phyloP scores from a whole-genome alignment of 2,888 invertebrate genomes.

The Cantharis lateralis region DNA sequence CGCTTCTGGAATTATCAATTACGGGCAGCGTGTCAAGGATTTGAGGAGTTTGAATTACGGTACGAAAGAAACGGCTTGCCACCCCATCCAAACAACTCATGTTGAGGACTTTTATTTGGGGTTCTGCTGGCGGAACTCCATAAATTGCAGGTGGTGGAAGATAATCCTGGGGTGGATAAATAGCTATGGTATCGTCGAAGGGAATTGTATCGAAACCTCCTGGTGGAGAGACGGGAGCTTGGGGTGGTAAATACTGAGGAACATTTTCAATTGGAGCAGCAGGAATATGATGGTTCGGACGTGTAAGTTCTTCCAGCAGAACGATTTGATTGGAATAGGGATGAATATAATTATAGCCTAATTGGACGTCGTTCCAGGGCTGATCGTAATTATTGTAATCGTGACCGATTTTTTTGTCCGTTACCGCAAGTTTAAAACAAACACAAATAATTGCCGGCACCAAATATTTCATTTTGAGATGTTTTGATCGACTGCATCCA shows the following conservation, averaged over 20 bases:
- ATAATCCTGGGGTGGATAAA: conserved; percentile 24
- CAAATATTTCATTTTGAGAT: neutral
- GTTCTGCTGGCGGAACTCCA: conserved; percentile 9
- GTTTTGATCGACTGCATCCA: neutral
- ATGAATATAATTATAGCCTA: conserved; percentile 39
- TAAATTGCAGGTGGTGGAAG: conserved; percentile 24
- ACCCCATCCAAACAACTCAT: conserved; percentile 50
- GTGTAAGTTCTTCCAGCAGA: conserved; percentile 40
- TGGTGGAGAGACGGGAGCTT: conserved; percentile 31
- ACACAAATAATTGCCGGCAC: neutral
- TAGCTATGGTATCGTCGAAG: neutral
- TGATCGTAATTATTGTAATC: conserved; percentile 12
- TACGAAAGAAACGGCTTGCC: conserved; percentile 48
- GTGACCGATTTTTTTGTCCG: neutral
- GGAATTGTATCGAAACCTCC: conserved; percentile 13
- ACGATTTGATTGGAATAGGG: conserved; percentile 43
- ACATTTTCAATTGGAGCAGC: conserved; percentile 32
- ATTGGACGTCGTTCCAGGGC: conserved; percentile 3
- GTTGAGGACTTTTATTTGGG: conserved; percentile 45
- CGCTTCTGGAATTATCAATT: conserved; percentile 50
- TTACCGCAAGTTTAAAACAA: neutral
- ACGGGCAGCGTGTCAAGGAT: conserved; percentile 49
- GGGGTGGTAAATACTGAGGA: conserved; percentile 39
- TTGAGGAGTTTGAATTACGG: conserved; percentile 50
- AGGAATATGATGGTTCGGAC: conserved; percentile 20